These are phyloP conservation scores for Propithecus perrieri DNA, from an alignment of 2,797 vertebrate species.

Conservation along the genomic window DNA sequence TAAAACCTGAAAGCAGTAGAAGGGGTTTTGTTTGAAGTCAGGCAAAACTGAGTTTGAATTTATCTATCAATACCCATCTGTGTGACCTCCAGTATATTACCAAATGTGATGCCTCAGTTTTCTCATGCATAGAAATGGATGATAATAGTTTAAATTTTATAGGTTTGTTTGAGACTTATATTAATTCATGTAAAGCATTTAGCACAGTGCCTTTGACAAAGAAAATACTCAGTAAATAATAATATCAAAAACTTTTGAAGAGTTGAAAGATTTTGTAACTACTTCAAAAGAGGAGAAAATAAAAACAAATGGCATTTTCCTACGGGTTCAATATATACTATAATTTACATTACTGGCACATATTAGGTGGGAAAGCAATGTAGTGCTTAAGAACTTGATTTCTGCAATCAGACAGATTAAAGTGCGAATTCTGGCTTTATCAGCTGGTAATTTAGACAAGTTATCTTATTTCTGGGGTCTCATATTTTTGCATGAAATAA, in stretches of 20 bases:
- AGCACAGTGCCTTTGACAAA: background rate
- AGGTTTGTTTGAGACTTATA: background rate
- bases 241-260: background rate
- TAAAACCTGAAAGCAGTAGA: slow-evolving; percentile 9
- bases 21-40: background rate
- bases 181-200: background rate
- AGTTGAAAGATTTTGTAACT: background rate
- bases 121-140: background rate
- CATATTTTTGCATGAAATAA: background rate
- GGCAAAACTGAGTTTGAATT: background rate
- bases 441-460: background rate
- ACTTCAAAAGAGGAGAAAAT: background rate
- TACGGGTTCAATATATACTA: background rate
- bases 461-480: background rate
- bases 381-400: background rate
- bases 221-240: slow-evolving; percentile 25
- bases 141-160: background rate
- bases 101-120: background rate
- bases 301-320: background rate
- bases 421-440: background rate
- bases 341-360: background rate
- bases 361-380: background rate
- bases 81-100: background rate
- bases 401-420: background rate
- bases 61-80: background rate